Evolutionary conservation across 1,140 invertebrate species (phyloP), one percentile per base, ranked within the genome.

Genomic region (Chrysomallon squamiferum): DNA sequence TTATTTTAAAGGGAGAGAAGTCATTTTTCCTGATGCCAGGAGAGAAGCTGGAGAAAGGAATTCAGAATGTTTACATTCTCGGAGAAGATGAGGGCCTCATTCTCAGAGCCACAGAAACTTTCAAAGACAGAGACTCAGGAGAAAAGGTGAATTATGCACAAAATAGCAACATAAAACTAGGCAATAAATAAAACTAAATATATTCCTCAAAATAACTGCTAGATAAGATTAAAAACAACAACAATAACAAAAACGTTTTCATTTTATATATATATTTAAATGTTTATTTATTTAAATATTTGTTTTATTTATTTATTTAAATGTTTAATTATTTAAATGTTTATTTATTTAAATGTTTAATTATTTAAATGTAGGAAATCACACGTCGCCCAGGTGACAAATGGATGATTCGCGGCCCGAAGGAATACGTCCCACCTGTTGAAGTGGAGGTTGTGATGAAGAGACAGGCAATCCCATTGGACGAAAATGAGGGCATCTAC

Each of bases 401-500:
- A 32, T 88, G 88, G 88, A 87, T 88, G 86, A 87, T 88, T 59
- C 69, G 83, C 20, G 88, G 88, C 25, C 87, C 88, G 7, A 72
- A 72, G 45, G 88, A 88, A 68, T 88, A 88, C 75, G 86, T 88
- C 11, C 88, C 88, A 33, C 83, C 86, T 25, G 86, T 86, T 20
- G 85, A 88, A 73, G 87, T 88, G 5, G 87, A 88, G 69, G 86
- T 88, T 27, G 73, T 88, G 3, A 79, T 80, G 45, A 82, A 86
- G 65, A 68, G 85, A 63, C 73, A 80, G 56, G 85, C 88, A 25
- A 88, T 88, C 43, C 86, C 88, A 54, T 72, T 88, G 52, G 87
- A 88, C 78, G 86, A 87, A 60, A 88, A 88, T 76, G 88, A 88
- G 77, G 88, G 88, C 49, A 88, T 88, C 62, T 88, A 88, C 77